Conservation (phyloP, 2,888 invertebrate species). For the Malthinus flaveolus region DNA sequence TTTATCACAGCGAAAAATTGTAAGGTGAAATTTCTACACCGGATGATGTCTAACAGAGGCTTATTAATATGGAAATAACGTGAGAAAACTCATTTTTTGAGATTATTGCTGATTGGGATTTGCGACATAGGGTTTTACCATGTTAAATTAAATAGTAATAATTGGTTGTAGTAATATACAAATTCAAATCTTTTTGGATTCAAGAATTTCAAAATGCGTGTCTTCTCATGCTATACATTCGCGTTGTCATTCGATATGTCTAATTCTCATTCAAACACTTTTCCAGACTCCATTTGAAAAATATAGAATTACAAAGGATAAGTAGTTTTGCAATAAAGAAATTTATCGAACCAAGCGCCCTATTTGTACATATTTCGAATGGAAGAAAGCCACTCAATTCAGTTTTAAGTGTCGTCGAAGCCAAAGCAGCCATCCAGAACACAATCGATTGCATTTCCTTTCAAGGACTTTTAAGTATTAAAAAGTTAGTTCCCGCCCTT, state of each 20-base stretch:
- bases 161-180: no score
- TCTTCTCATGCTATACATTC: no score
- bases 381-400: neutral
- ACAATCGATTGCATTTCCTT: constrained; percentile 23
- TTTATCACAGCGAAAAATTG: constrained; percentile 17
- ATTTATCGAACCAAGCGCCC: constrained; percentile 15
- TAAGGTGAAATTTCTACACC: constrained; percentile 5
- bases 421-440: constrained; percentile 5
- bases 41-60: no score
- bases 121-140: no score
- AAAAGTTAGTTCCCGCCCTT: constrained; percentile 28
- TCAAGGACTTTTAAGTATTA: constrained; percentile 26
- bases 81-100: no score
- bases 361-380: constrained; percentile 10
- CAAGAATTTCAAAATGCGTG: no score
- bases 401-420: constrained; percentile 7
- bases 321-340: neutral
- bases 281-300: constrained; percentile 7
- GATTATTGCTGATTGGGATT: no score
- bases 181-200: no score
- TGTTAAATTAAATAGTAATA: no score
- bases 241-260: no score
- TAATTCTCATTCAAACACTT: no score
- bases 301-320: constrained; percentile 13
- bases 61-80: no score